Evolutionary conservation across 2,113 vertebrate genomes (phyloP).

Genomic region (Onychostoma macrolepis): DNA sequence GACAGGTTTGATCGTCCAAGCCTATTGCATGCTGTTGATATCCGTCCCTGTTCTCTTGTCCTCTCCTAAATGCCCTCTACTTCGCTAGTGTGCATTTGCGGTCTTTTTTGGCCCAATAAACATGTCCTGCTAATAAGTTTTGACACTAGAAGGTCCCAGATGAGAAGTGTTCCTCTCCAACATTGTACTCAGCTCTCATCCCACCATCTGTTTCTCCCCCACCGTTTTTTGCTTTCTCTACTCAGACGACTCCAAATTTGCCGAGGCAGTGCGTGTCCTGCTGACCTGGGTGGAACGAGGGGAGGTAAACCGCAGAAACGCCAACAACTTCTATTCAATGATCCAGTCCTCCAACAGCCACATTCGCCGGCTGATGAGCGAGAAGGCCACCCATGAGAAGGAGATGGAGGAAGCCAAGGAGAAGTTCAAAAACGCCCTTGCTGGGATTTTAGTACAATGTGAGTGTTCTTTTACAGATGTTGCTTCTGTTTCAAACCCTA

Average conservation of each 20-base stretch:
- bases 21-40: not conserved
- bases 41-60: slow-evolving; percentile 40
- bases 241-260: slow-evolving; percentile 90
- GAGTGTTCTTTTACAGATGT: slow-evolving; percentile 67
- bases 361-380: slow-evolving; percentile 85
- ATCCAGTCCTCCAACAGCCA: slow-evolving; percentile 97
- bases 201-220: slow-evolving; percentile 43
- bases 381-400: slow-evolving; percentile 91
- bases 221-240: not conserved
- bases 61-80: slow-evolving; percentile 22
- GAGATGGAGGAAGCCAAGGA: slow-evolving; percentile 97
- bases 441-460: slow-evolving; percentile 91
- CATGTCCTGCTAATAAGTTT: slow-evolving; percentile 30
- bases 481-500: not conserved
- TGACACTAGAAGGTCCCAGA: slow-evolving; percentile 37
- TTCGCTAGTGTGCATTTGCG: not conserved
- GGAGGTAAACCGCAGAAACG: slow-evolving; percentile 92
- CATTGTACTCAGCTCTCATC: slow-evolving; percentile 8
- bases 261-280: slow-evolving; percentile 89
- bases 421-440: slow-evolving; percentile 91
- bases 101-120: slow-evolving; percentile 40
- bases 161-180: slow-evolving; percentile 35
- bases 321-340: slow-evolving; percentile 99
- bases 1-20: not conserved
- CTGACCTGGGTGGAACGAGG: slow-evolving; percentile 94